phyloP scores from a whole-genome alignment of 2,113 vertebrate genomes.

The Channa maculata region DNA sequence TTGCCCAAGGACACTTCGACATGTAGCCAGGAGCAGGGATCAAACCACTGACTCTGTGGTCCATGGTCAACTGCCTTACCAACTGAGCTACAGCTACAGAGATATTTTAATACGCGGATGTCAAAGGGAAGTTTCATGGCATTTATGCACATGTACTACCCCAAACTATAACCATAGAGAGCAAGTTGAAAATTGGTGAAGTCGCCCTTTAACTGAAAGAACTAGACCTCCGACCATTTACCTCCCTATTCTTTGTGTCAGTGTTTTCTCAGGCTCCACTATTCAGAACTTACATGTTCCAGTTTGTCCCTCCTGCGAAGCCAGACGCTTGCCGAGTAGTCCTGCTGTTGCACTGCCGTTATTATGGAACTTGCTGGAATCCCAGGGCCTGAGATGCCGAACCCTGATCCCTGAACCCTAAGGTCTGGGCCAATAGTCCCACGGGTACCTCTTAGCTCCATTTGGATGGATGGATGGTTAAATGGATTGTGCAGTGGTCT shows the following conservation, averaged over 20 bases:
- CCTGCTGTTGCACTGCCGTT: constrained; percentile 91
- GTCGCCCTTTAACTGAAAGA: neutral
- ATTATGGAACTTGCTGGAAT: constrained; percentile 85
- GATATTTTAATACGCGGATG: too few species aligned
- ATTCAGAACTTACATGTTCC: constrained; percentile 88
- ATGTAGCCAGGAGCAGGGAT: too few species aligned
- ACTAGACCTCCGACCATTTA: neutral
- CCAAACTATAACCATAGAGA: too few species aligned
- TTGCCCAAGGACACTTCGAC: too few species aligned
- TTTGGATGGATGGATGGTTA: constrained; percentile 66
- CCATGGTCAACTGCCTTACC: too few species aligned
- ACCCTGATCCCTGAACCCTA: constrained; percentile 83
- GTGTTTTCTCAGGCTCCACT: constrained; percentile 1
- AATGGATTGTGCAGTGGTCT: neutral
- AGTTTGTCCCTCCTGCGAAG: constrained; percentile 91
- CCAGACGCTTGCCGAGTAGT: constrained; percentile 93
- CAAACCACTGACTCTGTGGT: too few species aligned
- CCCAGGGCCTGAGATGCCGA: constrained; percentile 74
- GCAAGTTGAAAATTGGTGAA: too few species aligned
- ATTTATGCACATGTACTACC: too few species aligned
- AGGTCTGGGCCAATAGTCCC: constrained; percentile 82
- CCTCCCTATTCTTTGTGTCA: neutral
- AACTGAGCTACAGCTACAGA: too few species aligned
- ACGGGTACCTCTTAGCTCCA: constrained; percentile 84
- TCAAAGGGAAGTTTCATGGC: too few species aligned